Base-by-base conservation (phyloP, 2,113 vertebrate species). In the Rhinolophus ferrumequinum region DNA sequence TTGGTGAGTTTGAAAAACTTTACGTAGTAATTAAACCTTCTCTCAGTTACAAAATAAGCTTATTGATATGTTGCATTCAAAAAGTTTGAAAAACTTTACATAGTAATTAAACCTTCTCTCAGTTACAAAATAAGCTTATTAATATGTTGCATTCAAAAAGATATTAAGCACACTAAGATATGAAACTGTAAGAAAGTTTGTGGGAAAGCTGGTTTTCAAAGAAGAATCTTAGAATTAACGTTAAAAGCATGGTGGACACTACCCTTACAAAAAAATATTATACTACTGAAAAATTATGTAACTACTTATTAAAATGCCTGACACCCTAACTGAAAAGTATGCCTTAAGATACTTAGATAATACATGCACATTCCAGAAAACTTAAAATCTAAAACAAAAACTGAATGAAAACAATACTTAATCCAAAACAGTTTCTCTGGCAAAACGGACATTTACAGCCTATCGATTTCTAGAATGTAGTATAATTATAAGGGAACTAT, bases 381-480 rank as follows among this genome's bases (percentile, higher is more conserved):
- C 14, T 15, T 81, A 44, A 84, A 89, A 56, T 58, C 12, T 85
- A 72, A 80, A 94, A 90, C 75, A 93, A 86, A 96, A 87, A 62
- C 18, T 50, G 66, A 73, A 96, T 91, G 24, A 13, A 96, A 93
- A 70, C n/a, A 64, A 92, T 41, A 64, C 28, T 67, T 85, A 70
- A 67, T 64, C 16, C 62, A 83, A 88, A 93, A 87, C n/a, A 88
- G 75, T 22, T 72, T 26, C 54, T 85, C 62, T 54, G 58, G 28
- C 16, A 92, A 88, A 83, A 85, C 1, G 80, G 50, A n/a, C 26
- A 62, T 11, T 52, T 5, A 60, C 2, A 90, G 5, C n/a, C 50
- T 69, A 47, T 50, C 2, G 60, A 58, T 28, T 62, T 47, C 77
- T 58, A 38, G 12, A 80, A 88, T n/a, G 11, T 30, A 88, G 67